Percentiles rank a stretch among this genome's conserved stretches.
These are phyloP conservation scores for Neopelma chrysocephalum DNA, from an alignment of 2,797 vertebrate genomes.

Conservation along the genomic window DNA sequence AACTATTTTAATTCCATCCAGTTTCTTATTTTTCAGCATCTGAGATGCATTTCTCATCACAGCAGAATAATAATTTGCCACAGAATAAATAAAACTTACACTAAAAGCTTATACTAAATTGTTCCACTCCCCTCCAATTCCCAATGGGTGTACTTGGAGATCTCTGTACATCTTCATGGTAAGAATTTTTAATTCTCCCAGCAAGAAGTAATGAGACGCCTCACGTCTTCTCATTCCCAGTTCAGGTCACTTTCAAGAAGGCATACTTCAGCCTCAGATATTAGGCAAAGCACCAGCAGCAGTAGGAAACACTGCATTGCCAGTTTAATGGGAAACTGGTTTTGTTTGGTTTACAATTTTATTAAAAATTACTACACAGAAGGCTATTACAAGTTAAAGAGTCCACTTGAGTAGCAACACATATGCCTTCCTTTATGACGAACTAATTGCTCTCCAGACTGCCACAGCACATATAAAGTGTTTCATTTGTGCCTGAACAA, in stretches of 20 bases:
- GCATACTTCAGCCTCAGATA: neutral
- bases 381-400: neutral
- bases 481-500: neutral
- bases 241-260: neutral
- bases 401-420: neutral
- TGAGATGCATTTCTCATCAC: neutral
- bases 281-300: neutral
- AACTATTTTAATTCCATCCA: neutral
- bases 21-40: neutral
- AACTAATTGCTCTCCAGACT: neutral
- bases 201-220: neutral
- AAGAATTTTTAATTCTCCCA: neutral
- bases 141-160: neutral
- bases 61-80: neutral
- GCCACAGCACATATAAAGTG: neutral
- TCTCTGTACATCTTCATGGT: neutral
- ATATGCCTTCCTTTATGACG: neutral
- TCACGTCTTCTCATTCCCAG: neutral
- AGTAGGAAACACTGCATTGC: neutral
- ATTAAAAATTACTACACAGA: neutral
- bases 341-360: neutral
- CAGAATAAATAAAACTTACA: neutral
- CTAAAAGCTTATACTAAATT: neutral
- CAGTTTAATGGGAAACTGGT: neutral
- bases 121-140: neutral